These are phyloP conservation scores for Amniataba percoides DNA, from an alignment of 2,797 vertebrate species.

Conservation along the genomic window DNA sequence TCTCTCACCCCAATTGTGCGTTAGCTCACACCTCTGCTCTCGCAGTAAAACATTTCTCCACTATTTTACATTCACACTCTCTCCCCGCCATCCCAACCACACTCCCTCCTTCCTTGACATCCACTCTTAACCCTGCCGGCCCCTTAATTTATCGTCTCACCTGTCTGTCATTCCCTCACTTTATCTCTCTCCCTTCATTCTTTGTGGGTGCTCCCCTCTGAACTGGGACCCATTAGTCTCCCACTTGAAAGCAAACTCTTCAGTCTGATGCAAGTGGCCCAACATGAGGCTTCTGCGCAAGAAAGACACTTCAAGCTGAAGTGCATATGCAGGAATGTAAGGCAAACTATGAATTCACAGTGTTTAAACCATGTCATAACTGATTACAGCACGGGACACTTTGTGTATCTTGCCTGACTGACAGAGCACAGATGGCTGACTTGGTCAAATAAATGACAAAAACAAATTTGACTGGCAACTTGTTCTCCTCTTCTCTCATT, in stretches of 20 bases:
- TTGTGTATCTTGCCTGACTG: background rate
- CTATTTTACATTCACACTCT: constrained; percentile 31
- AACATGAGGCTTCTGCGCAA: background rate
- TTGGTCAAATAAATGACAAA: background rate
- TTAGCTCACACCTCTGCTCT: constrained; percentile 28
- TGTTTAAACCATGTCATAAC: background rate
- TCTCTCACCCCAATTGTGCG: constrained; percentile 23
- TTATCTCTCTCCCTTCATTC: constrained; percentile 21
- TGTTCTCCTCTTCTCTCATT: background rate
- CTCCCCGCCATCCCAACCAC: background rate
- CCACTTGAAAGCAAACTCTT: constrained; percentile 32
- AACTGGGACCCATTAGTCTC: constrained; percentile 36
- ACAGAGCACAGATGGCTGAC: background rate
- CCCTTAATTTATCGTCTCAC: constrained; percentile 27
- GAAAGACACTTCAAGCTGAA: constrained; percentile 8
- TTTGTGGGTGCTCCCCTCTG: constrained; percentile 27
- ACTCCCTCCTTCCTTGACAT: constrained; percentile 24
- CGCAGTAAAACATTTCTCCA: constrained; percentile 37
- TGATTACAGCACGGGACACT: background rate
- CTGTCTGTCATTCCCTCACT: constrained; percentile 34
- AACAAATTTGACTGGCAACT: background rate
- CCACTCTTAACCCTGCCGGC: constrained; percentile 1
- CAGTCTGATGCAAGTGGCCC: constrained; percentile 8
- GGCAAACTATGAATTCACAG: background rate
- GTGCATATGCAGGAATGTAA: background rate